Percentiles rank a stretch among this genome's conserved stretches.
These are phyloP conservation scores for Regulus satrapa DNA, from an alignment of 2,113 vertebrate genomes.

Conservation along the genomic window DNA sequence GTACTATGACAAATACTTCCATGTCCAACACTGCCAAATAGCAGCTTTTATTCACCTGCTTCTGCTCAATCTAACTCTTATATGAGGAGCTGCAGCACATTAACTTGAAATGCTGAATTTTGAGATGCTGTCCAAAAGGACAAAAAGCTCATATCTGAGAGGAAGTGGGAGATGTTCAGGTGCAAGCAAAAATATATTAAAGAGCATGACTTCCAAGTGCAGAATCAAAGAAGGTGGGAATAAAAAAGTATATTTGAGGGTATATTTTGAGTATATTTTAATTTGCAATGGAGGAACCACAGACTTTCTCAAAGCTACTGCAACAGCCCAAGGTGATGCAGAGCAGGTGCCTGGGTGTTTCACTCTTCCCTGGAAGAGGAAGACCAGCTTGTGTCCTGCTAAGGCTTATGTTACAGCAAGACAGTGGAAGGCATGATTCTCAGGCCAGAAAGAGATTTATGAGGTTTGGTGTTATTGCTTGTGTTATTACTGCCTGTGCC, in stretches of 20 bases:
- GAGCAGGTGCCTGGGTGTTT: neutral
- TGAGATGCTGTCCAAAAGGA: neutral
- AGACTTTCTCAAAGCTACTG: neutral
- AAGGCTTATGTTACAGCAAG: neutral
- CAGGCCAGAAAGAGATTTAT: neutral
- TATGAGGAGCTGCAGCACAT: neutral
- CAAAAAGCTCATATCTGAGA: neutral
- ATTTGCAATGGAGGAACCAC: neutral
- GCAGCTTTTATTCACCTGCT: neutral
- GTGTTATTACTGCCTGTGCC: neutral
- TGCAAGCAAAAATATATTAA: neutral
- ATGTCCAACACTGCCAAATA: neutral
- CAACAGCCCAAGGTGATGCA: neutral
- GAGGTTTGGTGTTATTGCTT: neutral
- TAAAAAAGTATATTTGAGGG: neutral
- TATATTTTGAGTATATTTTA: no score
- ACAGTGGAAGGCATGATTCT: neutral
- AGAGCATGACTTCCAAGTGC: neutral
- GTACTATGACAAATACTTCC: neutral
- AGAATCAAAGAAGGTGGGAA: neutral
- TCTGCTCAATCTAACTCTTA: neutral
- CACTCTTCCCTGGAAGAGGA: neutral
- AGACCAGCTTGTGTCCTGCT: neutral
- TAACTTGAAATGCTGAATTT: neutral
- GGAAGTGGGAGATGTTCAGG: neutral